Evolutionary conservation across 2,888 invertebrate species (phyloP), one percentile per base, ranked within the genome.

Genomic region (Orthosia incerta): DNA sequence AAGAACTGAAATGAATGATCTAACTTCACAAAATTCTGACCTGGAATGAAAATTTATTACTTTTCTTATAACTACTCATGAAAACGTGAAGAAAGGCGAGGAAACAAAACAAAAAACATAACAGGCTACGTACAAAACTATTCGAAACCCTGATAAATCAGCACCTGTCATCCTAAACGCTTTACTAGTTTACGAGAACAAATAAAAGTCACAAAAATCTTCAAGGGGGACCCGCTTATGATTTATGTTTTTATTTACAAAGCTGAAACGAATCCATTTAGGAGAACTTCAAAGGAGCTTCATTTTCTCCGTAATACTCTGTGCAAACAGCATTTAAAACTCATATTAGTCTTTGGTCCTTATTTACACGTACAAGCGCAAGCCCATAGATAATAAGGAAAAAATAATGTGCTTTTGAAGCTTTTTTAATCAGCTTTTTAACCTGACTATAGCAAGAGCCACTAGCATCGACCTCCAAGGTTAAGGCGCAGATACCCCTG

Each of bases 161-260:
- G 20, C 26, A 68, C 67, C 56, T 68, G 64, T 59, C 79, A 73
- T 48, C 46, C n/a, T 69, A 66, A 82, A 82, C 62, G 53, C 46
- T 72, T 68, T 61, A 76, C 67, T 62, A 72, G 67, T 78, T 71
- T 65, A 72, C 57, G 56, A 67, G 67, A 82, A 78, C 79, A 78
- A 72, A 78, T 82, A 72, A 81, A 79, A 56, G 78, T 71, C 72
- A 78, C 71, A 55, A 80, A 72, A 79, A 72, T 80, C 65, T 73
- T 73, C 51, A 78, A 68, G 72, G 39, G 57, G 26, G 20, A 62
- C 55, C 50, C 45, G 61, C 60, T 59, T 73, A 66, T 71, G 78
- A 82, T 82, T 77, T 68, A 79, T 65, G 23, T 48, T 68, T 64
- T 63, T 83, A 82, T 69, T 74, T 66, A 59, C 68, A 69, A 69